Percentiles rank a stretch among this genome's conserved stretches.
These are phyloP conservation scores for Epizoanthus fatuus DNA, from an alignment of 92 coral and sea anemone genomes.

Conservation along the genomic window DNA sequence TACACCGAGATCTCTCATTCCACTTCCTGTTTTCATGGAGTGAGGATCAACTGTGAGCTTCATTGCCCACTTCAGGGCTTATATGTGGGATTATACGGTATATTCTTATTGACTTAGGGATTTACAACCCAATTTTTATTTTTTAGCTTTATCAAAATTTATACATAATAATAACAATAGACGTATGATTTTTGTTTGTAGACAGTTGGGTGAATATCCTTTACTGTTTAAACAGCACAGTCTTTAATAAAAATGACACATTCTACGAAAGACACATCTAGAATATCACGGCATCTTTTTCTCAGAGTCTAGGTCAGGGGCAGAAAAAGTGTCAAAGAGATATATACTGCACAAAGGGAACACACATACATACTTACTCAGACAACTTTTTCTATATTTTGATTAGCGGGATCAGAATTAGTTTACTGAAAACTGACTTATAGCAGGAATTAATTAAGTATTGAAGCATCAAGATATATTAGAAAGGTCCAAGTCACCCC, in stretches of 20 bases:
- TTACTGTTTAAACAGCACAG: not conserved
- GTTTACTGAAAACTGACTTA: too few relatives aligned
- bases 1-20: too few relatives aligned
- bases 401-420: too few relatives aligned
- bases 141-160: not conserved
- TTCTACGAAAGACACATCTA: not conserved
- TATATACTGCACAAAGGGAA: not conserved
- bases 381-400: too few relatives aligned
- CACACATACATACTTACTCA: too few relatives aligned
- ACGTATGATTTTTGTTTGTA: not conserved
- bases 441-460: too few relatives aligned
- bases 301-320: not conserved
- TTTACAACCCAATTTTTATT: too few relatives aligned
- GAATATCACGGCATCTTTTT: not conserved
- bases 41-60: too few relatives aligned
- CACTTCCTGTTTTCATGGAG: too few relatives aligned
- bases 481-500: not conserved
- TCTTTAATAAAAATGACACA: not conserved
- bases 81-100: too few relatives aligned
- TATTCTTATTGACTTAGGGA: too few relatives aligned
- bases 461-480: not conserved
- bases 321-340: not conserved
- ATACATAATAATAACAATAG: conserved; percentile 17
- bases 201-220: conserved; percentile 2
- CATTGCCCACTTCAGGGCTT: too few relatives aligned